Evolutionary conservation across 2,113 vertebrate species (phyloP).

Genomic region (Dissostichus mawsoni): DNA sequence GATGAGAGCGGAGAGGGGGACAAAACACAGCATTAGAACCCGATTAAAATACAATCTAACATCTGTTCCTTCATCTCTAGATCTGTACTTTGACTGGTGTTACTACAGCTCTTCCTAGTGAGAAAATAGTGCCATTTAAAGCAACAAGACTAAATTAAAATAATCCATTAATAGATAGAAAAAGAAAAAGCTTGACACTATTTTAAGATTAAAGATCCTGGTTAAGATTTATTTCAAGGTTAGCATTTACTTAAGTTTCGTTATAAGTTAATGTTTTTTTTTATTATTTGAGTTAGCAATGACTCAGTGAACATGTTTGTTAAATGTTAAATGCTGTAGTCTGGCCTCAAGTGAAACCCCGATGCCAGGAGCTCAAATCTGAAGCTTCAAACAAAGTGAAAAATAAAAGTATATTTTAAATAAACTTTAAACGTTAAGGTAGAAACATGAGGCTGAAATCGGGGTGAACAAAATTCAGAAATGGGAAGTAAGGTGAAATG

Average conservation of each 20-base stretch:
- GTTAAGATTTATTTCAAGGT: not conserved
- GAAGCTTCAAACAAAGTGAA: slow-evolving; percentile 19
- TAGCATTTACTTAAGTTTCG: not conserved
- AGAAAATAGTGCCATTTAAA: not conserved
- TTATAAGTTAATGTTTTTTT: not conserved
- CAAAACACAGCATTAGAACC: slow-evolving; percentile 20
- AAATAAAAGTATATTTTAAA: slow-evolving; percentile 32
- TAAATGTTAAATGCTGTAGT: slow-evolving; percentile 46
- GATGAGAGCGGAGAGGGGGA: slow-evolving; percentile 21
- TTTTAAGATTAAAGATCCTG: not conserved
- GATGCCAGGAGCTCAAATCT: not conserved
- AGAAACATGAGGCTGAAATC: slow-evolving; percentile 48
- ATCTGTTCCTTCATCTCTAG: not conserved
- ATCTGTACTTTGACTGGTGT: not conserved
- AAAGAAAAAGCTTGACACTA: not conserved
- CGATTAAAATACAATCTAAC: not conserved
- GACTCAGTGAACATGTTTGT: slow-evolving; percentile 52
- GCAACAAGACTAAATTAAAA: not conserved
- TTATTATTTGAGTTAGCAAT: slow-evolving; percentile 34
- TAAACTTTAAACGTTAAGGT: slow-evolving; percentile 33
- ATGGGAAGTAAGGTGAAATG: slow-evolving; percentile 6
- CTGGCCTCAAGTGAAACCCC: slow-evolving; percentile 23
- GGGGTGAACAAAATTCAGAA: slow-evolving; percentile 33
- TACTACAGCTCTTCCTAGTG: not conserved
- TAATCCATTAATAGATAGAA: slow-evolving; percentile 1